Conservation (phyloP, 2,797 vertebrate genomes). For the Urophycis tenuis region DNA sequence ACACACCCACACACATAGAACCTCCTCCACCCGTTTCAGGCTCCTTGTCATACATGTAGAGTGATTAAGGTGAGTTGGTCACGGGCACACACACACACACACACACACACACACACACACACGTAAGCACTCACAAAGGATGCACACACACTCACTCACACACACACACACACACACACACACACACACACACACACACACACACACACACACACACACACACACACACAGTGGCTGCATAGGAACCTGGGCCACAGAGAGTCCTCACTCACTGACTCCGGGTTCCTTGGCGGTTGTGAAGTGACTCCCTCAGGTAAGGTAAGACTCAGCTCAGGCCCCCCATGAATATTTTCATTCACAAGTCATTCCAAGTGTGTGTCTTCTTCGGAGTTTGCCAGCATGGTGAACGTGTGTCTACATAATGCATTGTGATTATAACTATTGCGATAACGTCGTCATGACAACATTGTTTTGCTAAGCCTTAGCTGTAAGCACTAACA, state of each 20-base stretch:
- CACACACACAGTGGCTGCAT: not conserved
- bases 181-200: too few relatives aligned
- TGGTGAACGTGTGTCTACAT: not conserved
- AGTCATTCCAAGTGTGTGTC: not conserved
- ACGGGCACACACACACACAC: not conserved
- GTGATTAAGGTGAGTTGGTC: conserved; percentile 21
- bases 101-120: not conserved
- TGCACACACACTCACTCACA: too few relatives aligned
- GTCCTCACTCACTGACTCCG: not conserved
- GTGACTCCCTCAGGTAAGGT: not conserved
- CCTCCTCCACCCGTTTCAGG: conserved; percentile 42
- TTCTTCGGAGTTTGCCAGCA: not conserved
- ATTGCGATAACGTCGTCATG: not conserved
- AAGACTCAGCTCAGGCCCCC: not conserved
- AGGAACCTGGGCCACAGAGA: not conserved
- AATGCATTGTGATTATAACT: not conserved
- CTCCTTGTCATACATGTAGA: conserved; percentile 27
- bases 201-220: too few relatives aligned
- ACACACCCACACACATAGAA: not conserved
- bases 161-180: not conserved
- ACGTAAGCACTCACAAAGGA: too few relatives aligned
- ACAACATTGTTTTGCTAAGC: not conserved
- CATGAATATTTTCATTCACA: not conserved
- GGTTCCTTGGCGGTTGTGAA: not conserved
- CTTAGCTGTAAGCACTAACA: not conserved